Evolutionary conservation across 1,140 invertebrate species (phyloP).

Genomic region (Carposina sasakii): DNA sequence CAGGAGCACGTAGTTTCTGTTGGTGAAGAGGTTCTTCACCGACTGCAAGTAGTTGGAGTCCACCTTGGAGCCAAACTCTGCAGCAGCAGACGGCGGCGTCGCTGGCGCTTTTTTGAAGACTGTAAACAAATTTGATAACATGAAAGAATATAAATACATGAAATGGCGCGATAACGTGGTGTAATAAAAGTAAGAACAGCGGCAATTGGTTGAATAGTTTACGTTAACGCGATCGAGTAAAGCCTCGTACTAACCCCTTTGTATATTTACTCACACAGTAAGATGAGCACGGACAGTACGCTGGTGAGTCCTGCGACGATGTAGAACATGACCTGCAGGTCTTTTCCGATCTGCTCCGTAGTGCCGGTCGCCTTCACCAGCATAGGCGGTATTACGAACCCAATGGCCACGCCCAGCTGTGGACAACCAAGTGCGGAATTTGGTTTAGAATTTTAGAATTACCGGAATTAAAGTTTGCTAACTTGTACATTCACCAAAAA

Average conservation of each 20-base stretch:
- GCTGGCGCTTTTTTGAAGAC: conserved; percentile 88
- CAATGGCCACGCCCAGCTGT: conserved; percentile 92
- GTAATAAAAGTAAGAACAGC: too few species aligned
- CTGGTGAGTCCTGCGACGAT: conserved; percentile 83
- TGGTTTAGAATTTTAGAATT: too few species aligned
- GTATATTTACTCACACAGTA: conserved; percentile 90
- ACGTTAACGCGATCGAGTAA: too few species aligned
- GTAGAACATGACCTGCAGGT: conserved; percentile 87
- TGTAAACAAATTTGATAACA: too few species aligned
- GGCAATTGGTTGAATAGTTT: too few species aligned
- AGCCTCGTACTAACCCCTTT: too few species aligned
- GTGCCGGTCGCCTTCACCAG: conserved; percentile 79
- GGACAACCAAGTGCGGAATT: too few species aligned
- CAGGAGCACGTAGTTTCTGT: conserved; percentile 85
- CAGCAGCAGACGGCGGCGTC: conserved; percentile 86
- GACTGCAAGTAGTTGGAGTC: conserved; percentile 82
- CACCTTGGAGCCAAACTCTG: conserved; percentile 74
- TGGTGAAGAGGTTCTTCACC: conserved; percentile 81
- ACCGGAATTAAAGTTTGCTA: too few species aligned
- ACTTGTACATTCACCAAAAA: too few species aligned
- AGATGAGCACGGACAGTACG: conserved; percentile 82
- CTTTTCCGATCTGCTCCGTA: conserved; percentile 74
- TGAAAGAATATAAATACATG: too few species aligned
- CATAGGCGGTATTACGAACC: conserved; percentile 91
- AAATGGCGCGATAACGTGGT: too few species aligned